These are phyloP conservation scores for Penelope pileata DNA, from an alignment of 2,113 vertebrate genomes.

Conservation along the genomic window DNA sequence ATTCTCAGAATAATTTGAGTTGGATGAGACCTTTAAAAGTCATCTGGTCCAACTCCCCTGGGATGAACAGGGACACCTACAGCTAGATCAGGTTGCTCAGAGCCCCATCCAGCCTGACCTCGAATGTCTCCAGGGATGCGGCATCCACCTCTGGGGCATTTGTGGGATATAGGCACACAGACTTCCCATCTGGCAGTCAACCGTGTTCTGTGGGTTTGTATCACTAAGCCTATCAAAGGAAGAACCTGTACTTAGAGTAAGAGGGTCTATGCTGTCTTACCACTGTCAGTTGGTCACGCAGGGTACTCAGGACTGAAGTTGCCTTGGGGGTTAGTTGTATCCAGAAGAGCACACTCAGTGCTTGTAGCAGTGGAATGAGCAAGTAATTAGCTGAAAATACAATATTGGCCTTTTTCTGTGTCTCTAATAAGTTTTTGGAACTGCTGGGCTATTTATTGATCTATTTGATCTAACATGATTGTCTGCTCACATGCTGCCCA, in stretches of 20 bases:
- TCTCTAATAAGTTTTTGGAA: not conserved
- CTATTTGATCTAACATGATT: not conserved
- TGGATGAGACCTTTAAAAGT: no score
- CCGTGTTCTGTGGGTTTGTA: not conserved
- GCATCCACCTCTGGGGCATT: no score
- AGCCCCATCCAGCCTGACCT: no score
- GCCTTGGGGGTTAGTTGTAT: not conserved
- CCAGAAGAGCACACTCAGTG: not conserved
- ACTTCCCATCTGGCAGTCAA: not conserved
- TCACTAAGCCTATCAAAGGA: not conserved
- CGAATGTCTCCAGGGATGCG: no score
- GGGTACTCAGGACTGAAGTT: not conserved
- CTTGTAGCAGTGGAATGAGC: not conserved
- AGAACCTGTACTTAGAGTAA: not conserved
- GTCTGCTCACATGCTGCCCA: not conserved
- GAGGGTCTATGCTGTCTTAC: not conserved
- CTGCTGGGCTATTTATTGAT: not conserved
- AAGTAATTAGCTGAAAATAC: not conserved
- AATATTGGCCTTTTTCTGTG: not conserved
- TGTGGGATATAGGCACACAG: no score
- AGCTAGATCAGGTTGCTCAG: no score
- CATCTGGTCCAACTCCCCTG: no score
- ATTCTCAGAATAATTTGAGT: no score
- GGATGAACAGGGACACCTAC: no score
- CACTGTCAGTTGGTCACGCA: not conserved